Conservation (phyloP, 2,113 vertebrate genomes). For the Malaclemys terrapin region DNA sequence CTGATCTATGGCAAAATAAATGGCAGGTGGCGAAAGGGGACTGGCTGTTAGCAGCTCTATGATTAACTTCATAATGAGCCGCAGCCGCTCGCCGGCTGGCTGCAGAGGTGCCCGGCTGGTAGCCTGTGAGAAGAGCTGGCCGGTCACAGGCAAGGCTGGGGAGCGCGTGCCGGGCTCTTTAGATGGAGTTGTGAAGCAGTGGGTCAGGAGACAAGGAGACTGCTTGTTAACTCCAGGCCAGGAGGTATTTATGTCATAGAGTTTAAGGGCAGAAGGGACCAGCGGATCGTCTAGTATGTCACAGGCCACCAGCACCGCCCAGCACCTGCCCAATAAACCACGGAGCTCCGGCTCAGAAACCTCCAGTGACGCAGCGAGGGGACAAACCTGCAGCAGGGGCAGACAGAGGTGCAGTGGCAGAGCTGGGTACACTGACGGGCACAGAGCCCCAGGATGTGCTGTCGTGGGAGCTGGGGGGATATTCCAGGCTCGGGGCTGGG, state of each 20-base stretch:
- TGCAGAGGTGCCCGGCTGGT: accelerated
- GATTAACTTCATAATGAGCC: background rate
- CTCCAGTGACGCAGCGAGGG: too few relatives aligned
- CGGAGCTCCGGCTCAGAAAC: background rate
- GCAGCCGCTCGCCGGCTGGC: background rate
- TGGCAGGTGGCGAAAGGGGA: background rate
- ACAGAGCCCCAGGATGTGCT: too few relatives aligned
- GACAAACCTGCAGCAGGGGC: too few relatives aligned
- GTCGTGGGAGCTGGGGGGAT: too few relatives aligned
- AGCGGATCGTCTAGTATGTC: background rate
- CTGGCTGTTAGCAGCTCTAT: background rate
- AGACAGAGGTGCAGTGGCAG: too few relatives aligned
- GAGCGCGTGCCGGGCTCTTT: background rate
- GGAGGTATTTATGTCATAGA: background rate
- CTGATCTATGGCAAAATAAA: background rate
- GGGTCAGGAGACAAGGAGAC: accelerated
- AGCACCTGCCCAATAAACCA: background rate
- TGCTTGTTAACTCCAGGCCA: background rate
- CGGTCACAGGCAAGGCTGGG: background rate
- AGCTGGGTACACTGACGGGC: too few relatives aligned
- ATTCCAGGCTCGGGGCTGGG: too few relatives aligned
- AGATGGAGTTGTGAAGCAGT: too few relatives aligned
- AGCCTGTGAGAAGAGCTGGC: too few relatives aligned
- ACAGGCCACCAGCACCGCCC: background rate
- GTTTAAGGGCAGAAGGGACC: background rate